A percentile compares a stretch with the other conserved stretches of the same genome.
Conservation (phyloP, 2,888 invertebrate genomes). For the Dolichomitus sp. region DNA sequence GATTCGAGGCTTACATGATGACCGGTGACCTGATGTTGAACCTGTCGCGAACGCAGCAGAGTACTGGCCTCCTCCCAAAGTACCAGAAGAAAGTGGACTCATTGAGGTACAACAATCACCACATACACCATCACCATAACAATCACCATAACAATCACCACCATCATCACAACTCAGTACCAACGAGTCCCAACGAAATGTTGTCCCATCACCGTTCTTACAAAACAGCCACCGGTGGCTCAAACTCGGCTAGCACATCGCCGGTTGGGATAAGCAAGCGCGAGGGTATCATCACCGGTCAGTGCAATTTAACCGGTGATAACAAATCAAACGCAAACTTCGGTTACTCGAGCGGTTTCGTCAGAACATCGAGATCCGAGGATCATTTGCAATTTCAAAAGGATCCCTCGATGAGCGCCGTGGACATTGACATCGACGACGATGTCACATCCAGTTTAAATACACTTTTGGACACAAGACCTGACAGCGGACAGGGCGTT, state of each 20-base stretch:
- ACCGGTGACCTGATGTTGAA: slow-evolving; percentile 98
- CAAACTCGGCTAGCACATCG: slow-evolving; percentile 87
- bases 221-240: slow-evolving; percentile 79
- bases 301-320: slow-evolving; percentile 70
- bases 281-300: slow-evolving; percentile 78
- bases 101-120: slow-evolving; percentile 88
- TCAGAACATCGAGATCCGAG: slow-evolving; percentile 96
- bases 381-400: slow-evolving; percentile 95
- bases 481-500: slow-evolving; percentile 88
- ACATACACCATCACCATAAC: slow-evolving; percentile 87
- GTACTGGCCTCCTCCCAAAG: slow-evolving; percentile 89
- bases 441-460: slow-evolving; percentile 97
- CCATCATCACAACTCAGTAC: slow-evolving; percentile 89
- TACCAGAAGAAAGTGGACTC: slow-evolving; percentile 88
- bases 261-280: slow-evolving; percentile 88
- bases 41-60: slow-evolving; percentile 93
- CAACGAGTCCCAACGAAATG: slow-evolving; percentile 90
- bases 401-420: slow-evolving; percentile 93
- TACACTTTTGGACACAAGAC: slow-evolving; percentile 94
- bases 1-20: slow-evolving; percentile 99
- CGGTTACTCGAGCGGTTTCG: slow-evolving; percentile 88
- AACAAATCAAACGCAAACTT: slow-evolving; percentile 75
- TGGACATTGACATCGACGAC: slow-evolving; percentile 97
- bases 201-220: slow-evolving; percentile 88
- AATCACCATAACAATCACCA: slow-evolving; percentile 86